phyloP scores from a whole-genome alignment of 2,113 vertebrate species.

The Cairina moschata region DNA sequence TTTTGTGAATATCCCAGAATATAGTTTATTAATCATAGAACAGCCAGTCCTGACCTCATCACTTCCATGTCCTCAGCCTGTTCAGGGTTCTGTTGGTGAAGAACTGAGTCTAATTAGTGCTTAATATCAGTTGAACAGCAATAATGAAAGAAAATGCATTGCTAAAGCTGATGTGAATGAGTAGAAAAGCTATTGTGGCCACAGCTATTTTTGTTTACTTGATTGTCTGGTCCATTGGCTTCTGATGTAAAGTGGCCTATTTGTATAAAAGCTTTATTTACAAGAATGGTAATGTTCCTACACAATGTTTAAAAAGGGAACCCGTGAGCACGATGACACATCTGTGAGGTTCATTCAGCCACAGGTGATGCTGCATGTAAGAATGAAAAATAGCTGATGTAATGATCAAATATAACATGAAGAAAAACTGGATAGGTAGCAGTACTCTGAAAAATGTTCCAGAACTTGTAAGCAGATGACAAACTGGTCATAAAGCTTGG shows the following conservation, averaged over 20 bases:
- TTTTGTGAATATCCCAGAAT: not conserved
- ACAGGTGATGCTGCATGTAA: not conserved
- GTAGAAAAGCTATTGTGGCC: constrained; percentile 53
- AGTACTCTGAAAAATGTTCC: not conserved
- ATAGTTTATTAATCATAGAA: not conserved
- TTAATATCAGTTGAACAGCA: constrained; percentile 48
- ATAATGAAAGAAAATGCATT: constrained; percentile 55
- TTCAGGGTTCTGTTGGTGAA: not conserved
- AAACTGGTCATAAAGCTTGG: not conserved
- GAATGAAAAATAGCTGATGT: not conserved
- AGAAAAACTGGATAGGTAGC: not conserved
- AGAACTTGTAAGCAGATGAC: not conserved
- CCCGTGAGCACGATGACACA: not conserved
- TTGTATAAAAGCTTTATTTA: constrained; percentile 44
- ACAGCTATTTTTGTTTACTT: constrained; percentile 52
- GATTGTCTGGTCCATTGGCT: constrained; percentile 46
- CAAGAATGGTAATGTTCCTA: not conserved
- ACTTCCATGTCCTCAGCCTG: not conserved
- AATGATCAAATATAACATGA: not conserved
- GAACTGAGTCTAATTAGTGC: constrained; percentile 6
- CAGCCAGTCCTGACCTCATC: not conserved
- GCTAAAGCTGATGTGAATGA: constrained; percentile 42
- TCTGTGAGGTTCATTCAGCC: not conserved
- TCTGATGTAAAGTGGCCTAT: constrained; percentile 54
- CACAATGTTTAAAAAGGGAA: not conserved